Base-by-base conservation (phyloP, 35 echinoderm and acorn worm genomes). In the Hemicentrotus pulcherrimus region DNA sequence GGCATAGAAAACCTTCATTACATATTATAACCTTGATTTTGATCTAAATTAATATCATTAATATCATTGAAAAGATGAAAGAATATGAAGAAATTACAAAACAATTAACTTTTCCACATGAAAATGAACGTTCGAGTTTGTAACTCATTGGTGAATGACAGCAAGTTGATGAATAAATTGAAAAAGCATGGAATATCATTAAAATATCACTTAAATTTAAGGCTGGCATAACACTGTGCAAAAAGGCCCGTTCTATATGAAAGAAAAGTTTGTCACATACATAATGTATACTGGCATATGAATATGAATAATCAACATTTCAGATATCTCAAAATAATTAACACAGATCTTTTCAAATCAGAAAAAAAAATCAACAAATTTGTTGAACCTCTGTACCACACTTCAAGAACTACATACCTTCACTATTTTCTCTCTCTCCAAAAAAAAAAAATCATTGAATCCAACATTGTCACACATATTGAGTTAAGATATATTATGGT, bases 21-120 rank as follows among this genome's bases (percentile, higher is more conserved):
- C 65, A 78, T 8, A n/a, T 78, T 78, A 78, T 8, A 8, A 78
- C 65, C 65, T 78, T 28, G 28, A 78, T n/a, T 78, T 78, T n/a
- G 6, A n/a, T 12, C 2, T 14, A 55, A 55, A 55, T 10, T 55
- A 55, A 55, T 55, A 55, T 55, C 10, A 55, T 14, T 55, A 22
- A 78, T 30, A 78, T 5, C 5, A 78, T 30, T n/a, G 22, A 70
- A 19, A 24, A 70, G 61, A 70, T 70, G 61, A 78, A 78, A 78
- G 65, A 78, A 28, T 78, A 78, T n/a, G 19, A 78, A n/a, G 0
- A 78, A 78, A 22, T 78, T 78, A 78, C 65, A 78, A 78, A n/a
- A 78, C 50, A 55, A 78, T 28, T n/a, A 78, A 78, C 65, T 78
- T 78, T 78, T 78, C 65, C 65, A 78, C 65, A 78, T 78, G 65